Evolutionary conservation across 2,113 vertebrate genomes (phyloP).

Genomic region (Cricetomys ansorgei): DNA sequence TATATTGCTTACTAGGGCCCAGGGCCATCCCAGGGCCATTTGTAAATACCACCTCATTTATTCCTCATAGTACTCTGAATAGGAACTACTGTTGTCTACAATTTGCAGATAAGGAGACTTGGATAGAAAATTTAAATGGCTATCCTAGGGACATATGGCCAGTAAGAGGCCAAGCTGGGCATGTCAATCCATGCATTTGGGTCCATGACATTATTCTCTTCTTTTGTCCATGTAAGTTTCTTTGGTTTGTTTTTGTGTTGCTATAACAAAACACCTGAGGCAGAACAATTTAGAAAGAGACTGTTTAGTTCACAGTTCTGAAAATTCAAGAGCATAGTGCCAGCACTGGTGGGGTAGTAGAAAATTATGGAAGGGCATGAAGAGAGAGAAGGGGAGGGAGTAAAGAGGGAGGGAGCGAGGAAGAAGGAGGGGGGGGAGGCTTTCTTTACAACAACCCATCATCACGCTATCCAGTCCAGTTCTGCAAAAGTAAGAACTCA

Average conservation of each 20-base stretch:
- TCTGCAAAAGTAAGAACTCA: neutral
- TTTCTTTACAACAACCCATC: neutral
- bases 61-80: neutral
- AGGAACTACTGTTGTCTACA: neutral
- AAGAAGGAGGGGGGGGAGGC: neutral
- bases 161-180: neutral
- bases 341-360: neutral
- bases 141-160: neutral
- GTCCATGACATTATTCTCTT: neutral
- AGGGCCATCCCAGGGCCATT: neutral
- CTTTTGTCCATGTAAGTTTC: neutral
- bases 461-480: neutral
- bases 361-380: neutral
- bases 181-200: neutral
- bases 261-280: neutral
- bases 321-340: neutral
- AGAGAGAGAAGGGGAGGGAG: no score
- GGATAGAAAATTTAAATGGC: neutral
- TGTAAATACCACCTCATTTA: neutral
- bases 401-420: no score
- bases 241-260: neutral
- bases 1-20: neutral
- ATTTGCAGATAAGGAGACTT: neutral
- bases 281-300: neutral
- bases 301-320: neutral